Percentiles rank a stretch among this genome's conserved stretches.
Evolutionary conservation across 2,888 invertebrate genomes (phyloP).

Genomic region (Mesochorus sp.): DNA sequence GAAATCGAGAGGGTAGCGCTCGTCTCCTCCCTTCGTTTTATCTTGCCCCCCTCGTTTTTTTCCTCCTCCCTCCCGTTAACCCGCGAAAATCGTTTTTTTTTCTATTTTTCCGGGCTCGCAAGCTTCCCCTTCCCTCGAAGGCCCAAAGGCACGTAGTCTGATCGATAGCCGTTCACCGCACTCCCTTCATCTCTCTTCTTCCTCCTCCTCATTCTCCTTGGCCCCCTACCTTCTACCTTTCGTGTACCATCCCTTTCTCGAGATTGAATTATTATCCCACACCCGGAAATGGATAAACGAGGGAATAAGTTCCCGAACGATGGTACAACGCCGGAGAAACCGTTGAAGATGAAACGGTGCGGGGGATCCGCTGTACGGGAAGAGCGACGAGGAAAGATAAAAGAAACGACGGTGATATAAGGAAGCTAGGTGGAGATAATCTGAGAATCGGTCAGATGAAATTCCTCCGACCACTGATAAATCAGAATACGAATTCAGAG

Average conservation of each 20-base stretch:
- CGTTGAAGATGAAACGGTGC: slow-evolving; percentile 4
- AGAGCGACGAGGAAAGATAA: slow-evolving; percentile 34
- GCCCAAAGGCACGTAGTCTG: slow-evolving; percentile 55
- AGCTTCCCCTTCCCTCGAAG: slow-evolving; percentile 28
- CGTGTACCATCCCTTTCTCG: slow-evolving; percentile 45
- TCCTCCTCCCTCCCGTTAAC: slow-evolving; percentile 1
- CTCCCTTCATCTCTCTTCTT: slow-evolving; percentile 15
- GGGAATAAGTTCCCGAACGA: slow-evolving; percentile 51
- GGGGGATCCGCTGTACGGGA: too few relatives aligned
- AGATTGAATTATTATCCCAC: slow-evolving; percentile 64
- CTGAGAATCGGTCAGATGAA: slow-evolving; percentile 38
- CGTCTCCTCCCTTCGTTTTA: slow-evolving; percentile 11
- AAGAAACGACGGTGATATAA: slow-evolving; percentile 42
- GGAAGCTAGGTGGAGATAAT: slow-evolving; percentile 49
- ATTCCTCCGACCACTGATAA: slow-evolving; percentile 21
- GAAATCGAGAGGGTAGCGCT: slow-evolving; percentile 9
- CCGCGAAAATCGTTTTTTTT: slow-evolving; percentile 24
- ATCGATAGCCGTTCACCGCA: slow-evolving; percentile 57
- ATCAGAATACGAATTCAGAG: slow-evolving; percentile 28
- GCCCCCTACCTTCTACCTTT: neutral
- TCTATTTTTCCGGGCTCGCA: slow-evolving; percentile 44
- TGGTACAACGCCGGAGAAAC: slow-evolving; percentile 14
- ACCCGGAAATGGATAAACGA: slow-evolving; percentile 61
- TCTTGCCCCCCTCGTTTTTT: neutral
- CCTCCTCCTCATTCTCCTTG: neutral